phyloP scores from a whole-genome alignment of 2,113 vertebrate species.

The Cebus imitator region DNA sequence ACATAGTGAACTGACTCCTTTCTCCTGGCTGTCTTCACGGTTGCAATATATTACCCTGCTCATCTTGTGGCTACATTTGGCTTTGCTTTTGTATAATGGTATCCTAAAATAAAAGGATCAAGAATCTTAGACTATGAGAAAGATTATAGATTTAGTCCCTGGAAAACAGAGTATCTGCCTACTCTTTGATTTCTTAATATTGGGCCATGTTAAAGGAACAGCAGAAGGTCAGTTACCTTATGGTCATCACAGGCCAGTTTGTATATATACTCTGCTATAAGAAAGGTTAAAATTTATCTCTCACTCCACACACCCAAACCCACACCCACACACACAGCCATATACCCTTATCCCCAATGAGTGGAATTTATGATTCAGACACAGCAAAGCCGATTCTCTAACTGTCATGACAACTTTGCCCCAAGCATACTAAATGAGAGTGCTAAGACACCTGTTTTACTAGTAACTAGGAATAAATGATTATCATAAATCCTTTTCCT shows the following conservation, averaged over 20 bases:
- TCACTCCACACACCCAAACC: neutral
- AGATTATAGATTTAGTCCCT: neutral
- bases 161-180: neutral
- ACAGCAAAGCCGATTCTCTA: neutral
- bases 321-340: neutral
- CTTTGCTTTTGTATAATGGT: neutral
- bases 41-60: neutral
- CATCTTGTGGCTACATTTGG: neutral
- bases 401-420: neutral
- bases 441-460: neutral
- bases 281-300: neutral
- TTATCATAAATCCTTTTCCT: neutral
- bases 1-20: neutral
- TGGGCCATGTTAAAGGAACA: neutral
- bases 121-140: neutral
- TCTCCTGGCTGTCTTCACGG: neutral
- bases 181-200: neutral
- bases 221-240: neutral
- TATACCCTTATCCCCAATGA: neutral
- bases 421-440: neutral
- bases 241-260: neutral
- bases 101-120: neutral
- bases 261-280: neutral
- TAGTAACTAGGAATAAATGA: neutral
- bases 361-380: neutral